Evolutionary conservation across 53 echinoderm and acorn worm genomes (phyloP), one percentile per base, ranked within the genome.

Genomic region (Antedon mediterranea): DNA sequence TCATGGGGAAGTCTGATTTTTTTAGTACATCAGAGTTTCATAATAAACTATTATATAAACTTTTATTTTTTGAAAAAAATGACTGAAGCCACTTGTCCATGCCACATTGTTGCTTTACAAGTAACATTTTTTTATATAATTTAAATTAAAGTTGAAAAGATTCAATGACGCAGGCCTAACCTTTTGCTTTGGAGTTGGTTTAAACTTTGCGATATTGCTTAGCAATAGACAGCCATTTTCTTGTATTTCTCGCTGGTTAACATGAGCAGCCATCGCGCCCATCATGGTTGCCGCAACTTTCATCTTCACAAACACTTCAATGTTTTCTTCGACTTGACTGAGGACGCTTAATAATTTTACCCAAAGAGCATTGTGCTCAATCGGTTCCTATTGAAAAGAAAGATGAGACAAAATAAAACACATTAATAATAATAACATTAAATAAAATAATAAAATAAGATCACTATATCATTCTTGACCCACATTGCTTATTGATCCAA

Each of bases 221-320:
- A 95, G 89, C 27, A 92, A 87, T 0, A 76, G 70, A 78, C 97
- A 95, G 32, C 91, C 91, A 29, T 83, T 79, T 75, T 87, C 85
- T 74, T 95, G 97, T 28, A 95, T 86, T 26, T 86, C 83, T 11
- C 81, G 78, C 33, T 85, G 84, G 43, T 85, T 79, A 33, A 84
- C 73, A 80, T 95, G 91, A 33, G 84, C 97, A 8, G 91, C 85
- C 97, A 95, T 95, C 30, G 97, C 91, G 29, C 97, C 97, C 72
- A 95, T 83, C 71, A 95, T 79, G 8, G 91, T 89, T 41, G 97
- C 89, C 30, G 91, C 97, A 29, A 91, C 97, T 76, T 95, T 95
- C 82, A 89, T 79, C 44, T 87, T 83, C 28, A 91, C 73, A 27
- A 91, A 81, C 29, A 86, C 85, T 33, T 83, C 71, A 30, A 87